Evolutionary conservation across 2,888 invertebrate species (phyloP).

Genomic region (Polydrusus tereticollis): DNA sequence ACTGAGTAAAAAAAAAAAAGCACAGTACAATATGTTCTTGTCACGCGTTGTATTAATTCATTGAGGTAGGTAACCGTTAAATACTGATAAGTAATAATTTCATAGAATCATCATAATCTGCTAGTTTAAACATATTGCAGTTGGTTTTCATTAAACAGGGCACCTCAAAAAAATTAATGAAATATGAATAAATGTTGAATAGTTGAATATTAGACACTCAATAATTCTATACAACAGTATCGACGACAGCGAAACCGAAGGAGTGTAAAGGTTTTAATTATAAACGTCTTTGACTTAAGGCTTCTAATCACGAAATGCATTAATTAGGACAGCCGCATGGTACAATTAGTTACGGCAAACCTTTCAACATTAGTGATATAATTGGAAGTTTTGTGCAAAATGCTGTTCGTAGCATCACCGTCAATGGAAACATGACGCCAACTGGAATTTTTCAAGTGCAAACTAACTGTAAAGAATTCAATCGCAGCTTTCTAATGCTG

Average conservation of each 20-base stretch:
- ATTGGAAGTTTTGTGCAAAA: slow-evolving; percentile 23
- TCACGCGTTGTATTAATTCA: too few species aligned
- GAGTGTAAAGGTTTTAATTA: slow-evolving; percentile 31
- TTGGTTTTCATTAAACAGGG: slow-evolving; percentile 6
- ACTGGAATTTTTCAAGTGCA: neutral
- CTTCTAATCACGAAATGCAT: slow-evolving; percentile 42
- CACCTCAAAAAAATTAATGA: slow-evolving; percentile 28
- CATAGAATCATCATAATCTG: neutral
- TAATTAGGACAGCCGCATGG: slow-evolving; percentile 23
- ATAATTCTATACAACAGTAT: slow-evolving; percentile 24
- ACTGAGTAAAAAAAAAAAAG: too few species aligned
- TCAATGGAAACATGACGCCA: slow-evolving; percentile 21
- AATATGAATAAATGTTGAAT: slow-evolving; percentile 9
- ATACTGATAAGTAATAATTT: neutral
- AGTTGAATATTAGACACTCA: slow-evolving; percentile 27
- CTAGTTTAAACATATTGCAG: neutral
- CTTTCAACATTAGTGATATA: slow-evolving; percentile 25
- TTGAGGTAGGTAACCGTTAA: too few species aligned
- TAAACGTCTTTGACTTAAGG: slow-evolving; percentile 44
- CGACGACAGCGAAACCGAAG: slow-evolving; percentile 31
- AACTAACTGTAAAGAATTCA: neutral
- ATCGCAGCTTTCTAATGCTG: neutral
- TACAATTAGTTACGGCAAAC: too few species aligned
- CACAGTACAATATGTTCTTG: too few species aligned
- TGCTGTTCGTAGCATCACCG: slow-evolving; percentile 19